Conservation (phyloP, 2,797 vertebrate genomes). For the Toxotes lorentzi region DNA sequence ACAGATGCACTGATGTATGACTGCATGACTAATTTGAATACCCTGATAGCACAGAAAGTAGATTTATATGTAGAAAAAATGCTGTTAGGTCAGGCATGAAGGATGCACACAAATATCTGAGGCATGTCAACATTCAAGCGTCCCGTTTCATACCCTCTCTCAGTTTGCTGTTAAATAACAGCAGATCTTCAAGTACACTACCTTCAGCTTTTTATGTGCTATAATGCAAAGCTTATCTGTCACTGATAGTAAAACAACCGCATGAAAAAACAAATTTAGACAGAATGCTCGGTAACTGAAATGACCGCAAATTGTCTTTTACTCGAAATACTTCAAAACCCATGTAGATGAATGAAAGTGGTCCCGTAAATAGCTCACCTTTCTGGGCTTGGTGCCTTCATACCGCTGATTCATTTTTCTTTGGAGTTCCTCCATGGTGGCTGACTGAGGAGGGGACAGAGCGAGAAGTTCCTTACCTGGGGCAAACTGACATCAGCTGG, state of each 20-base stretch:
- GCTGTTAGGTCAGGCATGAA: slow-evolving; percentile 18
- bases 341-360: slow-evolving; percentile 18
- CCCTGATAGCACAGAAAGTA: not conserved
- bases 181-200: slow-evolving; percentile 6
- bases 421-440: slow-evolving; percentile 90
- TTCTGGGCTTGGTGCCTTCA: slow-evolving; percentile 88
- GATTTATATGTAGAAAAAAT: not conserved
- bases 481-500: slow-evolving; percentile 32
- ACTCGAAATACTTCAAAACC: slow-evolving; percentile 38
- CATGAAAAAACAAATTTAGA: not conserved
- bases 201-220: slow-evolving; percentile 5
- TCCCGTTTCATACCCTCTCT: slow-evolving; percentile 3
- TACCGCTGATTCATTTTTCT: slow-evolving; percentile 82
- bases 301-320: slow-evolving; percentile 24
- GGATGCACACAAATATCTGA: slow-evolving; percentile 5
- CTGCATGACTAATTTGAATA: not conserved
- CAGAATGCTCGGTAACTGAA: not conserved
- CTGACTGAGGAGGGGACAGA: slow-evolving; percentile 24
- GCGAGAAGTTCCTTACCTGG: slow-evolving; percentile 40
- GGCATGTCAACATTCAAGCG: slow-evolving; percentile 7
- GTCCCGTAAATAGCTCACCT: slow-evolving; percentile 78
- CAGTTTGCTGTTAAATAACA: slow-evolving; percentile 16
- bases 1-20: not conserved
- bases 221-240: not conserved
- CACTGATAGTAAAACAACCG: not conserved